Base-by-base conservation (phyloP, 1,140 invertebrate species). In the Leptinotarsa texana region DNA sequence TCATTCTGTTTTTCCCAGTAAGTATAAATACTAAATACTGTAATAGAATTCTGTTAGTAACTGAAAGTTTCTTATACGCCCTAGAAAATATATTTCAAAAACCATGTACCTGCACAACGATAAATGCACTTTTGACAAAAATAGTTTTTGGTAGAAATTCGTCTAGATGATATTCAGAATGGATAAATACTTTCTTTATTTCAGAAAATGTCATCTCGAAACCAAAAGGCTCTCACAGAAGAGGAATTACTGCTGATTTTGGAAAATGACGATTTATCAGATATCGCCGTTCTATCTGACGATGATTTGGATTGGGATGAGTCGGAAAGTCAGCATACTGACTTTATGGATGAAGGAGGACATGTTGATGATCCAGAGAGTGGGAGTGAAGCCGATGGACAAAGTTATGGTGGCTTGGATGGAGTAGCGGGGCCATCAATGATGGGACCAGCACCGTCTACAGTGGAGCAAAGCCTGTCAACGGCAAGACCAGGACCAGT, bases 241-340 rank as follows among this genome's bases (percentile, higher is more conserved):
- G 13, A 51, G 13, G 49, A 51, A 17, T 51, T 51, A 51, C 49
- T 51, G 49, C n/a, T 15, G 49, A 17, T 51, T 51, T 17, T 51
- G 49, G 49, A 51, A n/a, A 51, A 51, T 51, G 49, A 51, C 49
- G 49, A 51, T 17, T 51, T 51, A 51, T 51, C 49, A 51, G 49
- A 6, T 51, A 17, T 51, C 49, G 13, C 49, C 49, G 49, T 51
- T 51, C 17, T 51, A 51, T 51, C 49, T 51, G 13, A 51, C 13
- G 49, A 51, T 51, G 49, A 51, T 51, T 51, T 51, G 49, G 49
- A 13, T 17, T 51, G 49, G 49, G n/a, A 51, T 51, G 49, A 17
- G 49, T 5, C 49, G 49, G 49, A n/a, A 51, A 51, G 49, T 51
- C 49, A 51, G 49, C 11, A 51, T 51, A 13, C 49, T 51, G 49